Evolutionary conservation across 2,888 invertebrate genomes (phyloP), one percentile per base, ranked within the genome.

Genomic region (Noctua pronuba): DNA sequence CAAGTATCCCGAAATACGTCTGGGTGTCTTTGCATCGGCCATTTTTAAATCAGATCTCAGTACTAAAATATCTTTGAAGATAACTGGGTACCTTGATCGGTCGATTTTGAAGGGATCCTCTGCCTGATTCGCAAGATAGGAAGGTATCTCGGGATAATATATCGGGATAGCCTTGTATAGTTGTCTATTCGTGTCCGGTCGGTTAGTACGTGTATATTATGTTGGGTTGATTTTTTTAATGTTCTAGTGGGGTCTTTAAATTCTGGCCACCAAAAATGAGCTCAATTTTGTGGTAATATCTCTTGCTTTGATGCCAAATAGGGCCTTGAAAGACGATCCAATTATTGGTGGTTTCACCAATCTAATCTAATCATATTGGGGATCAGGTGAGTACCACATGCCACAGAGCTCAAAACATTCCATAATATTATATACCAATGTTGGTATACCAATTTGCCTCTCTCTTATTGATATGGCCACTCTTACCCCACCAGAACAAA

Each of bases 171-270:
- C 21, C 16, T 41, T n/a, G 2, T 16, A 55, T 18, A 82, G 75
- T 64, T 82, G 77, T 82, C 83, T 83, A 28, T 35, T 28, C 35
- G 6, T 1, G 2, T 60, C 21, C 41, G 35, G 77, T 66, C 79
- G 66, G 41, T 10, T 24, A 41, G 55, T 77, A 31, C n/a, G 77
- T 58, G 71, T 78, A 75, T 75, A 46, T 24, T 49, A 21, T 80
- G 31, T 49, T 66, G 65, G 58, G 66, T 52, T 21, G 65, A 8
- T 35, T 66, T 49, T 75, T 76, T 35, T 24, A 11, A 13, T 1
- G 35, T 58, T 65, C 38, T 65, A n/a, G n/a, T 41, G 76, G 35
- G 28, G 64, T 13, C 28, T 66, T 44, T 44, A 11, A 44, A 41
- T n/a, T 44, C 10, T 67, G 41, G n/a, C 44, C 13, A 16, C 21